Percentiles rank a stretch among this genome's conserved stretches.
Conservation (phyloP, 2,797 vertebrate species). For the Danio aesculapii region DNA sequence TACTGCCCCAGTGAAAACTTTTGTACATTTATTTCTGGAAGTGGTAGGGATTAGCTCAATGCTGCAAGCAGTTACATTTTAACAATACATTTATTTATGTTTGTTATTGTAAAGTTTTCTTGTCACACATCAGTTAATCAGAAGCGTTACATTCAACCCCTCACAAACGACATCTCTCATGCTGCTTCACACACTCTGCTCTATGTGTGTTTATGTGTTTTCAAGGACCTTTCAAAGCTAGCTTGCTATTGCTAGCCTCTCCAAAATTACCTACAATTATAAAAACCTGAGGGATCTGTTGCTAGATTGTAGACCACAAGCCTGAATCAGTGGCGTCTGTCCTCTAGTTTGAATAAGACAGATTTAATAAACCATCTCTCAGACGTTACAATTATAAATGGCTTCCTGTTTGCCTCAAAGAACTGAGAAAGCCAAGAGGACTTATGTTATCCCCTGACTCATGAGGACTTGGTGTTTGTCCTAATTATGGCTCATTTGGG, state of each 20-base stretch:
- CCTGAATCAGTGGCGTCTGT: slow-evolving; percentile 3
- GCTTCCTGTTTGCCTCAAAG: slow-evolving; percentile 43
- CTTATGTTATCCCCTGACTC: slow-evolving; percentile 1
- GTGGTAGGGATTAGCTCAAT: too few species aligned
- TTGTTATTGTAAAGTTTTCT: too few species aligned
- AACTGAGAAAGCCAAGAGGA: not conserved
- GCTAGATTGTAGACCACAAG: slow-evolving; percentile 1
- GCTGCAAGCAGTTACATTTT: too few species aligned
- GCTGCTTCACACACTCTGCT: too few species aligned
- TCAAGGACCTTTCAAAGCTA: not conserved
- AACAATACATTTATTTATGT: too few species aligned
- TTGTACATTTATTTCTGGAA: too few species aligned
- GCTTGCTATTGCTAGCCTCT: not conserved
- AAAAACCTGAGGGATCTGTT: not conserved
- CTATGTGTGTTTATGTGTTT: not conserved
- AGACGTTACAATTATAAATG: slow-evolving; percentile 46
- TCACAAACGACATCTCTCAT: too few species aligned
- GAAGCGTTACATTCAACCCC: too few species aligned
- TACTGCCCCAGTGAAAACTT: too few species aligned
- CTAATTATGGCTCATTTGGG: slow-evolving; percentile 20
- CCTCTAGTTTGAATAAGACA: slow-evolving; percentile 2
- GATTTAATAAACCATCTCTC: slow-evolving; percentile 30
- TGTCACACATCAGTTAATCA: too few species aligned
- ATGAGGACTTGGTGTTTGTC: slow-evolving; percentile 17
- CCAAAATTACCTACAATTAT: not conserved